Evolutionary conservation across 2,888 invertebrate species (phyloP), one percentile per base, ranked within the genome.

Genomic region (Deilephila porcellus): DNA sequence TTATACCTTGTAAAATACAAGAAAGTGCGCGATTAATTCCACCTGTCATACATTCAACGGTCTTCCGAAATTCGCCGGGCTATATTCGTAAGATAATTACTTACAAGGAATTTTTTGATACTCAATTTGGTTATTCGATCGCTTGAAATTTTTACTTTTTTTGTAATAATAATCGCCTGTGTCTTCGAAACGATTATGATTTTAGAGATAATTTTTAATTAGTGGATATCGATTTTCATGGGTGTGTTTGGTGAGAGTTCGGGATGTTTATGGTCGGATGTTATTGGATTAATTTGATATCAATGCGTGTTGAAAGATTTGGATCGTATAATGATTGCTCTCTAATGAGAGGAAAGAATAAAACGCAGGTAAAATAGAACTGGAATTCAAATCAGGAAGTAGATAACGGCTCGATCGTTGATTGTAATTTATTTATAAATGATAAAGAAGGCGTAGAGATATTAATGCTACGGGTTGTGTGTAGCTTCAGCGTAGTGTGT

Each of bases 1-100:
- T 73, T 73, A 73, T 73, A 73, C 59, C 64, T 67, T 73, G 67
- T 73, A 59, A 73, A 73, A 67, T 67, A 37, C 59, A 67, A 67
- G 72, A 72, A 72, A 67, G 72, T 59, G 37, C 59, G 45, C 56
- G 72, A 71, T 71, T 71, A 71, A 71, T 59, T 59, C 56, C 70
- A 71, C 59, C 53, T 56, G 70, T 59, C 70, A 71, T 71, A 71
- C 32, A 71, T 59, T n/a, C 53, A 59, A 53, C 53, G 53, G 70
- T 56, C 70, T 71, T 56, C 70, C 53, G 34, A 56, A 56, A 56
- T 71, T 71, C 56, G 53, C 56, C 53, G 67, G 67, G 67, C 67
- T 67, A 67, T 67, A 67, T 67, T 67, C 67, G 67, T 67, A 67
- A 67, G 45, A 67, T 67, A 67, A 67, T 67, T 67, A 67, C 67